These are phyloP conservation scores for Byasa hedistus DNA, from an alignment of 2,888 invertebrate genomes.

Conservation along the genomic window DNA sequence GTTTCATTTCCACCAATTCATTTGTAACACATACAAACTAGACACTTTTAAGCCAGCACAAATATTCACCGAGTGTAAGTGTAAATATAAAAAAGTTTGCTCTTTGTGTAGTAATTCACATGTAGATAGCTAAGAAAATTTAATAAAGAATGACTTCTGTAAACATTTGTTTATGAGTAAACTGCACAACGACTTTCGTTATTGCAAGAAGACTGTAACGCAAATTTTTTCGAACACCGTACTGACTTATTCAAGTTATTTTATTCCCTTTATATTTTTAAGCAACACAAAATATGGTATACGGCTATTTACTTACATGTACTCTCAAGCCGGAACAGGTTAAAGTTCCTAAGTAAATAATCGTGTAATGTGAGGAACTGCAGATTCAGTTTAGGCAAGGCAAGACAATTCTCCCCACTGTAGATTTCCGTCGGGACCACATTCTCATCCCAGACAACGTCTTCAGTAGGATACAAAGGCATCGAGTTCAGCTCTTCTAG, in stretches of 20 bases:
- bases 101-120: not conserved
- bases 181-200: not conserved
- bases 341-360: conserved; percentile 97
- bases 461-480: conserved; percentile 99
- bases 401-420: conserved; percentile 96
- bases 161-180: not conserved
- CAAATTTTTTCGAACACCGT: not conserved
- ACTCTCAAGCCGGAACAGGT: conserved; percentile 97
- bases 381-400: conserved; percentile 97
- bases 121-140: not conserved
- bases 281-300: not conserved
- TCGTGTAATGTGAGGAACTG: conserved; percentile 99
- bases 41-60: too few relatives aligned
- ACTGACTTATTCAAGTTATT: not conserved
- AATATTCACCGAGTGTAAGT: not conserved
- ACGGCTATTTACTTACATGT: conserved; percentile 86
- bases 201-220: too few relatives aligned
- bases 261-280: too few relatives aligned
- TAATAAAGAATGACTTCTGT: not conserved
- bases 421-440: conserved; percentile 98
- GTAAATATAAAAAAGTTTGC: not conserved
- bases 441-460: conserved; percentile 99
- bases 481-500: conserved; percentile 97
- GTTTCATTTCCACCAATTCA: too few relatives aligned
- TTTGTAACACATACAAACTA: too few relatives aligned